These are phyloP conservation scores for Rhopalosiphum nymphaeae DNA, from an alignment of 2,888 invertebrate species.

Conservation along the genomic window DNA sequence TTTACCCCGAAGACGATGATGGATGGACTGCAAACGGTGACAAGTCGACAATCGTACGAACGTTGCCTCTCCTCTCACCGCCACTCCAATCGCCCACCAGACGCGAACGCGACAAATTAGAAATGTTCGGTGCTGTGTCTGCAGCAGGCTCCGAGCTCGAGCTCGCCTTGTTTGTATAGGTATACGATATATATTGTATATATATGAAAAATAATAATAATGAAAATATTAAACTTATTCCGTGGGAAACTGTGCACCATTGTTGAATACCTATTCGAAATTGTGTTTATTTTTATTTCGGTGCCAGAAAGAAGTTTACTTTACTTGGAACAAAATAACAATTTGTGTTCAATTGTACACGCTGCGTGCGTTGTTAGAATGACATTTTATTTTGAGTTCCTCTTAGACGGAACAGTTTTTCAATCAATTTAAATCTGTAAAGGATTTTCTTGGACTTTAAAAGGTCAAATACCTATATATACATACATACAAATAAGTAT, in stretches of 20 bases:
- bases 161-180: background rate
- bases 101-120: background rate
- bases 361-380: background rate
- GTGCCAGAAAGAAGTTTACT: background rate
- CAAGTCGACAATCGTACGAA: background rate
- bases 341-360: background rate
- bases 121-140: background rate
- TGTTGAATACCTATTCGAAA: background rate
- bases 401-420: background rate
- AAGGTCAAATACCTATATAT: background rate
- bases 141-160: background rate
- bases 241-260: conserved; percentile 2
- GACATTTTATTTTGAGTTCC: background rate
- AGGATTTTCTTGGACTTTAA: background rate
- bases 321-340: background rate
- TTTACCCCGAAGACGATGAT: conserved; percentile 37
- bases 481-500: background rate
- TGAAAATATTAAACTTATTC: background rate
- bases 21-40: conserved; percentile 49
- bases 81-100: background rate
- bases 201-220: background rate
- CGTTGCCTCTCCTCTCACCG: background rate
- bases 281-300: background rate
- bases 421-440: background rate
- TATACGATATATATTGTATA: background rate